phyloP scores from a whole-genome alignment of 2,888 invertebrate genomes.

The Eulithis testata region DNA sequence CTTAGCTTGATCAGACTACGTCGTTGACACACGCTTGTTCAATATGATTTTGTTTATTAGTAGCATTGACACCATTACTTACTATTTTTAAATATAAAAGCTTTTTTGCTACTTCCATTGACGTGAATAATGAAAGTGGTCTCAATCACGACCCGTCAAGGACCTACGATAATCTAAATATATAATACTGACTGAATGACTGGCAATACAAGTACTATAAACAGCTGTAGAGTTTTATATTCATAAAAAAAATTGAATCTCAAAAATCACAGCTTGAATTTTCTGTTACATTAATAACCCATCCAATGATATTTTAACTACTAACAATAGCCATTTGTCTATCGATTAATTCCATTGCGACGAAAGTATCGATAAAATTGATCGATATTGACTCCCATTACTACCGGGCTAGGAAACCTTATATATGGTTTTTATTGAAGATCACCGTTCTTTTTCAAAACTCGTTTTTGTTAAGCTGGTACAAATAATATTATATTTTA shows the following conservation, averaged over 20 bases:
- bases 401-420: constrained; percentile 54
- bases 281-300: too few species aligned
- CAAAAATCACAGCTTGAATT: too few species aligned
- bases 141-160: constrained; percentile 70
- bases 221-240: too few species aligned
- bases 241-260: too few species aligned
- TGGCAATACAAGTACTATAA: not conserved
- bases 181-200: not conserved
- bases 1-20: too few species aligned
- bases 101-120: constrained; percentile 48
- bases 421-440: constrained; percentile 63
- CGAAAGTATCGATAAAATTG: constrained; percentile 24
- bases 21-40: not conserved
- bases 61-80: constrained; percentile 37
- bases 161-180: constrained; percentile 46
- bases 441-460: constrained; percentile 71
- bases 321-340: too few species aligned
- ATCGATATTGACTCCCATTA: constrained; percentile 40
- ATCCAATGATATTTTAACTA: too few species aligned
- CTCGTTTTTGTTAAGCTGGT: too few species aligned
- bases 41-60: not conserved
- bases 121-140: constrained; percentile 59
- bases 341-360: too few species aligned
- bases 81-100: constrained; percentile 31
- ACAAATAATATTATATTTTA: too few species aligned